Conservation (phyloP, 2,888 invertebrate species). For the Drosophila parthenogenetica region DNA sequence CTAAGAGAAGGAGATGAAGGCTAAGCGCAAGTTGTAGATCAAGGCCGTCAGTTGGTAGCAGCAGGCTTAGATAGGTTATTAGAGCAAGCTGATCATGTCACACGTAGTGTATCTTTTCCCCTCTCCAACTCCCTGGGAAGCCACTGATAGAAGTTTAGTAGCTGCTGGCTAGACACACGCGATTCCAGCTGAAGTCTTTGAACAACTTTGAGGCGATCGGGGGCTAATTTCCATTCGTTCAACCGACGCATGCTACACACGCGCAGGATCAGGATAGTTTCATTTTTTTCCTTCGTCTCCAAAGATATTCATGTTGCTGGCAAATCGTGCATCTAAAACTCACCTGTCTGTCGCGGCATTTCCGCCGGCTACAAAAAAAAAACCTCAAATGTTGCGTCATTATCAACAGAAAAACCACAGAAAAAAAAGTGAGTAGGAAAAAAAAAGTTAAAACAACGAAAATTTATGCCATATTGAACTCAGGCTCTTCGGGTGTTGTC, state of each 20-base stretch:
- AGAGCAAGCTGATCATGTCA: conserved; percentile 59
- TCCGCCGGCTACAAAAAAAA: conserved; percentile 70
- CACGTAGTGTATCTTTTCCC: conserved; percentile 2
- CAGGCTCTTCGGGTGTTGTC: neutral
- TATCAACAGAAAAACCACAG: conserved; percentile 50
- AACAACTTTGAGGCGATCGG: conserved; percentile 26
- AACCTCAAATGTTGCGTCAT: conserved; percentile 80
- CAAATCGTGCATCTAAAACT: conserved; percentile 58
- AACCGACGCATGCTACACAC: conserved; percentile 62
- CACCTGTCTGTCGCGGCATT: conserved; percentile 72
- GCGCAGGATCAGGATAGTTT: conserved; percentile 66
- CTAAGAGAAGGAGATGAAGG: neutral
- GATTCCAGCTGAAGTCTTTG: conserved; percentile 34
- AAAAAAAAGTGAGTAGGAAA: neutral
- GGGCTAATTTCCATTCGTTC: conserved; percentile 65
- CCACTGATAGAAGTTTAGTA: conserved; percentile 3
- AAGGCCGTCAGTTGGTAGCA: conserved; percentile 9
- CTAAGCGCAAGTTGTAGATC: neutral
- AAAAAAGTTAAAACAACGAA: conserved; percentile 14
- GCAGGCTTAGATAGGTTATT: conserved; percentile 66
- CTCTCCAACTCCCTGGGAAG: conserved; percentile 6
- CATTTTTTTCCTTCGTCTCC: conserved; percentile 1
- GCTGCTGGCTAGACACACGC: conserved; percentile 46
- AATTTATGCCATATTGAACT: conserved; percentile 82
- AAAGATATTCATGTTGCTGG: conserved; percentile 9